Evolutionary conservation across 2,113 vertebrate genomes (phyloP).

Genomic region (Lonchura striata): DNA sequence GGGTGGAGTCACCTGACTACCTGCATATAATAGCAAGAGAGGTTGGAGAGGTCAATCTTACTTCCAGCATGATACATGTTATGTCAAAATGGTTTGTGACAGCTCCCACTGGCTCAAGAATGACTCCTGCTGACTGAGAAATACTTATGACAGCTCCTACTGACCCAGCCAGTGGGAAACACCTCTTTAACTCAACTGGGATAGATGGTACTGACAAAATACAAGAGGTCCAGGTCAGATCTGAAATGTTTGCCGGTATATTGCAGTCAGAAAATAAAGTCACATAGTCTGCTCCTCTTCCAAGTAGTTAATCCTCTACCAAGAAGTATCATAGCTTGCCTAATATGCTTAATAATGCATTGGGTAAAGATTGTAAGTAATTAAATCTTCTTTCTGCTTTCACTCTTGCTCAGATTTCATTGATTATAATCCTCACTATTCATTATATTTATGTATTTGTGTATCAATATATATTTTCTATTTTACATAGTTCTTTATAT

Average conservation of each 20-base stretch:
- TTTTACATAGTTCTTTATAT: neutral
- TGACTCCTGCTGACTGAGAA: slow-evolving; percentile 58
- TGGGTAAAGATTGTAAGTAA: neutral
- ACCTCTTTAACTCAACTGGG: slow-evolving; percentile 21
- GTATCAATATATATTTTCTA: neutral
- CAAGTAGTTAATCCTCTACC: neutral
- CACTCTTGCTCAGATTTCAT: neutral
- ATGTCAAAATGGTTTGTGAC: slow-evolving; percentile 51
- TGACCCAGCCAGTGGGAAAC: slow-evolving; percentile 34
- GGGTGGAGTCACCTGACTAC: slow-evolving; percentile 1
- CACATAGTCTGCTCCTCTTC: neutral
- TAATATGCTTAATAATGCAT: neutral
- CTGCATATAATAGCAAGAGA: slow-evolving; percentile 3
- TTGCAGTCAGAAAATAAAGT: neutral
- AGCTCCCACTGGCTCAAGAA: slow-evolving; percentile 56
- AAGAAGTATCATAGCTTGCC: neutral
- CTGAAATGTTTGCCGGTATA: neutral
- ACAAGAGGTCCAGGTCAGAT: slow-evolving; percentile 39
- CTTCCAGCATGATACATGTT: slow-evolving; percentile 37
- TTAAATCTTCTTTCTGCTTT: neutral
- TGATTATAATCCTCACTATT: neutral
- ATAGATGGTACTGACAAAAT: slow-evolving; percentile 11
- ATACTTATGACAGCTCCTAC: slow-evolving; percentile 44
- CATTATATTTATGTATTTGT: neutral
- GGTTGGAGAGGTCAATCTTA: slow-evolving; percentile 31